phyloP scores from a whole-genome alignment of 2,113 vertebrate genomes.

The Murina feae region DNA sequence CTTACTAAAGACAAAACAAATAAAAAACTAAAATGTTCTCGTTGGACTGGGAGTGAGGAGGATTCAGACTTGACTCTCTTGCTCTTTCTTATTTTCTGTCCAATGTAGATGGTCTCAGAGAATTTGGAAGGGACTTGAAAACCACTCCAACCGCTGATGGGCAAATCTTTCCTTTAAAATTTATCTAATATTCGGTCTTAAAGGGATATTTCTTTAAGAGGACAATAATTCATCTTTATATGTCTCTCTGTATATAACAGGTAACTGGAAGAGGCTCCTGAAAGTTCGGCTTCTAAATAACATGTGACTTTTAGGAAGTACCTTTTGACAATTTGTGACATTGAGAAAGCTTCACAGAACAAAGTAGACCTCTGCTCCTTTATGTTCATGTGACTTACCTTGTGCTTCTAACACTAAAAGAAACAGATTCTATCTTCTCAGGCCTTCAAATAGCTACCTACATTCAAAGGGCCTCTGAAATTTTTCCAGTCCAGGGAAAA shows the following conservation, averaged over 20 bases:
- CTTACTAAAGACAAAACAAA: not conserved
- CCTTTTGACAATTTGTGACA: not conserved
- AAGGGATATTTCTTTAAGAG: not conserved
- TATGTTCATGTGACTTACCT: not conserved
- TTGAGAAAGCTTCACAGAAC: not conserved
- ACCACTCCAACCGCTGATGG: not conserved
- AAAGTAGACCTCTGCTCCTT: not conserved
- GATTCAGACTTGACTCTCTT: not conserved
- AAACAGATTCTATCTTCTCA: not conserved
- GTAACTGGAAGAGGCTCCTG: not conserved
- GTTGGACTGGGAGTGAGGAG: not conserved
- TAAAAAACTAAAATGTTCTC: not conserved
- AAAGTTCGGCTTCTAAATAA: not conserved
- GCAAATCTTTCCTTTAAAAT: not conserved
- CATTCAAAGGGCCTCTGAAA: not conserved
- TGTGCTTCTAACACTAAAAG: not conserved
- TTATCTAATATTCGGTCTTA: not conserved
- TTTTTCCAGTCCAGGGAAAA: not conserved
- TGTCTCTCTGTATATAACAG: not conserved
- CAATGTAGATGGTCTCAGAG: not conserved
- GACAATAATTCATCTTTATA: not conserved
- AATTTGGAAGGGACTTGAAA: slow-evolving; percentile 8
- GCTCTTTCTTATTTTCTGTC: not conserved
- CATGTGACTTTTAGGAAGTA: not conserved
- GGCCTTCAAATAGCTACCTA: not conserved